A percentile compares a stretch with the other conserved stretches of the same genome.
Evolutionary conservation across 2,113 vertebrate species (phyloP).

Genomic region (Lophotis ruficrista): DNA sequence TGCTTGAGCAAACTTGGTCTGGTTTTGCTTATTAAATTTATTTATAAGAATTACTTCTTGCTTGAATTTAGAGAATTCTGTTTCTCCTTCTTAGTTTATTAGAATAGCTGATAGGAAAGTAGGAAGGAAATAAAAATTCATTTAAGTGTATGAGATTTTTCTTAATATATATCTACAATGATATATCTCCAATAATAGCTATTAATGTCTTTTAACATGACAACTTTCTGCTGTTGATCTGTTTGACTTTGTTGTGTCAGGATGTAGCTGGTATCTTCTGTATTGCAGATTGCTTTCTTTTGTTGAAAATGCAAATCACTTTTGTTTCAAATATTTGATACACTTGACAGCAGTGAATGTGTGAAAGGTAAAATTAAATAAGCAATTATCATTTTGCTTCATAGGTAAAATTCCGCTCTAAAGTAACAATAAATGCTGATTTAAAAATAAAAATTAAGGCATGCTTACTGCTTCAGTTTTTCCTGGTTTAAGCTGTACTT

Average conservation of each 20-base stretch:
- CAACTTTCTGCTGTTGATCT: not conserved
- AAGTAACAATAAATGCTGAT: not conserved
- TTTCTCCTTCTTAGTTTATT: not conserved
- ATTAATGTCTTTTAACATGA: not conserved
- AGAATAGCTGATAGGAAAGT: not conserved
- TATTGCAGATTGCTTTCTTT: not conserved
- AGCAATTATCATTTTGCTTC: not conserved
- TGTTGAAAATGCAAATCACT: not conserved
- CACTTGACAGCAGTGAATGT: not conserved
- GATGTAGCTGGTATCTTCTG: not conserved
- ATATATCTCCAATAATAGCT: not conserved
- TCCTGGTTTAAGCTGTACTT: not conserved
- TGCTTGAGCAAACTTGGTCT: not conserved
- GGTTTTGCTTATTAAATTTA: not conserved
- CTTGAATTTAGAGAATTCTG: not conserved
- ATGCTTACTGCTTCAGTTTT: not conserved
- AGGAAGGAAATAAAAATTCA: not conserved
- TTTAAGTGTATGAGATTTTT: not conserved
- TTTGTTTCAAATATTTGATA: not conserved
- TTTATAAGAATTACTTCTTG: not conserved
- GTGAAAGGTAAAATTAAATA: not conserved
- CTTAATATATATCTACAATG: not conserved
- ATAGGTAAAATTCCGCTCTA: not conserved
- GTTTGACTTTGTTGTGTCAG: not conserved
- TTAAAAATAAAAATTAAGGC: not conserved